Evolutionary conservation across 2,113 vertebrate genomes (phyloP).

Genomic region (Motacilla alba): DNA sequence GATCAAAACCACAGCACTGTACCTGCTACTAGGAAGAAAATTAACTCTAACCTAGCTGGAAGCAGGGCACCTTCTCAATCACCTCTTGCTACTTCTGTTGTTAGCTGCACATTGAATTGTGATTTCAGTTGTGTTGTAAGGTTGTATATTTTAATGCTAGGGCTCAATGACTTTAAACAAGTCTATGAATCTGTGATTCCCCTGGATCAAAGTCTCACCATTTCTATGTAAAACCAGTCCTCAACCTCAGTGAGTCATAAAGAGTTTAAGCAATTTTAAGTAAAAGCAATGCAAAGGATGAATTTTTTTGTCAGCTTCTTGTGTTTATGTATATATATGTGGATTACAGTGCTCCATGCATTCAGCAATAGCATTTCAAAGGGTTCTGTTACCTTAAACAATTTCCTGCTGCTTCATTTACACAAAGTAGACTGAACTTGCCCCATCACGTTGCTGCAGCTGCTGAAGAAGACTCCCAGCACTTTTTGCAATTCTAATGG

Average conservation of each 20-base stretch:
- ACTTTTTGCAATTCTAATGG: constrained; percentile 14
- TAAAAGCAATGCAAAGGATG: neutral
- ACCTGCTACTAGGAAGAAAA: neutral
- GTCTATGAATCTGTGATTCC: neutral
- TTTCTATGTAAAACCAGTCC: neutral
- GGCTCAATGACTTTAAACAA: neutral
- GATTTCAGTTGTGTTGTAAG: neutral
- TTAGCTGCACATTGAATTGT: neutral
- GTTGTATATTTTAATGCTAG: neutral
- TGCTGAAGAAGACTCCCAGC: neutral
- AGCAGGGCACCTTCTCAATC: neutral
- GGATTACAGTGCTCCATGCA: neutral
- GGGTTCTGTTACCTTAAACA: neutral
- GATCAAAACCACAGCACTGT: neutral
- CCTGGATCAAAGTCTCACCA: neutral
- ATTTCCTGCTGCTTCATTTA: neutral
- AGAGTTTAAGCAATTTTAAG: neutral
- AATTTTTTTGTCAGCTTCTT: neutral
- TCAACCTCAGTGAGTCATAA: neutral
- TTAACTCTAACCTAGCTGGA: neutral
- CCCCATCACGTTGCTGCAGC: neutral
- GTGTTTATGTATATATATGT: neutral
- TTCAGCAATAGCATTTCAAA: neutral
- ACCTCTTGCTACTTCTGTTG: neutral
- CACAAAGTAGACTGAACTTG: neutral